Base-by-base conservation (phyloP, 2,888 invertebrate species). In the Venustoraphidia nigricollis region DNA sequence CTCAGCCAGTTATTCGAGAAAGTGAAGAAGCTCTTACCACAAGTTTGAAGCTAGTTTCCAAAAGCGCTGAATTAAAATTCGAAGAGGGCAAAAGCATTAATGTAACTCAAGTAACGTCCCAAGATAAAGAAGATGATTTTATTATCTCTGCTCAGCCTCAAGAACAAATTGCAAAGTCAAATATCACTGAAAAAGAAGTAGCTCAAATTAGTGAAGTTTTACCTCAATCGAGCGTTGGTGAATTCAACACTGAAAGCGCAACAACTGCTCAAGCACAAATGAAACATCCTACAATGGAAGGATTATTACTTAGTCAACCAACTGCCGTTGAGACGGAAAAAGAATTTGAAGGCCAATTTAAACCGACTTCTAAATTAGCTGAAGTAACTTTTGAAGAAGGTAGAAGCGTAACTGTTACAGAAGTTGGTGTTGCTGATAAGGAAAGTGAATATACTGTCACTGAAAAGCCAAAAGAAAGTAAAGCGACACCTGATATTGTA, bases 51-150 rank as follows among this genome's bases (percentile, higher is more conserved):
- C 56, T 67, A 9, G 63, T 65, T 46, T 55, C 57, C 1, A 67
- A 66, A 53, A 63, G 63, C 48, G 69, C 70, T n/a, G 62, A 63
- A 44, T 50, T 70, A 13, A 59, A 60, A 9, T 60, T 71, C 48
- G 65, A 64, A 48, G 67, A 68, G 55, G 67, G 65, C 13, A 62
- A 63, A 52, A 62, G 66, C 27, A 56, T 70, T n/a, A 62, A 62
- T 1, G 58, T 76, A 1, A 73, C 65, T 36, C 73, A 77, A 66
- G 62, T 71, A 35, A 65, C 68, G 50, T 59, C 64, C 41, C 70
- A 69, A 55, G 75, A 77, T 58, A 64, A 59, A 47, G 72, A 72
- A 58, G 59, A 62, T 40, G 50, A 56, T 2, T 62, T 71, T 11
- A 56, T 62, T 50, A 60, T 59, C 13, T 53, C 60, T 9, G 58